These are phyloP conservation scores for Tupiocoris notatus DNA, from an alignment of 2,888 invertebrate species.

Conservation along the genomic window DNA sequence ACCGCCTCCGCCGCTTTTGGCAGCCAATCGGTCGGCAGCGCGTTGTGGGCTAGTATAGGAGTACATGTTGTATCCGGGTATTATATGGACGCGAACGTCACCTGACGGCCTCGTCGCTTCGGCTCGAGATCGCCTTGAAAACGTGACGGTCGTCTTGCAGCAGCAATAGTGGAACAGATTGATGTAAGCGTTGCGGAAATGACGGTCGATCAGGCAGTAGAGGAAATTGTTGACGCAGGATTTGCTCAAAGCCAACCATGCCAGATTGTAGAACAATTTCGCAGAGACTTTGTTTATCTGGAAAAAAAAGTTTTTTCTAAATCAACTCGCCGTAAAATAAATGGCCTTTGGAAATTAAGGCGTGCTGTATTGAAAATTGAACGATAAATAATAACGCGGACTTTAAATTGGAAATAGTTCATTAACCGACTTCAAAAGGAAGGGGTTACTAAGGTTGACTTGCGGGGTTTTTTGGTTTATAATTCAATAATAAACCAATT, in stretches of 20 bases:
- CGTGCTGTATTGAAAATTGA: too few species aligned
- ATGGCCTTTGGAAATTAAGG: too few species aligned
- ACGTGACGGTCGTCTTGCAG: slow-evolving; percentile 72
- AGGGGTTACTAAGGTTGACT: too few species aligned
- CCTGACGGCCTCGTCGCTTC: slow-evolving; percentile 58
- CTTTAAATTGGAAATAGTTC: too few species aligned
- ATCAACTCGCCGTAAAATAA: too few species aligned
- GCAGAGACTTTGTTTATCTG: slow-evolving; percentile 56
- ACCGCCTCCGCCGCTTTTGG: slow-evolving; percentile 45
- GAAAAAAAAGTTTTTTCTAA: too few species aligned
- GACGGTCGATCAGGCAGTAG: slow-evolving; percentile 65
- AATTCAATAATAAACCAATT: too few species aligned
- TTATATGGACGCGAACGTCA: slow-evolving; percentile 73
- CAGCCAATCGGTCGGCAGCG: slow-evolving; percentile 49
- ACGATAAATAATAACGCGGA: too few species aligned
- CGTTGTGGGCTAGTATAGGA: slow-evolving; percentile 63
- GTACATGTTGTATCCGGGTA: slow-evolving; percentile 68
- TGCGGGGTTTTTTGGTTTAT: too few species aligned
- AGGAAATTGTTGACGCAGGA: slow-evolving; percentile 67
- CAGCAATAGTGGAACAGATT: slow-evolving; percentile 77
- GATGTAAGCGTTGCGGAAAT: slow-evolving; percentile 69
- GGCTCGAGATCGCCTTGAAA: slow-evolving; percentile 62
- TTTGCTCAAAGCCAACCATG: slow-evolving; percentile 69
- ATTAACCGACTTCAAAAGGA: too few species aligned
- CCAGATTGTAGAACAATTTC: slow-evolving; percentile 64